Conservation (phyloP, 2,797 vertebrate species). For the Sebastes melanostomus region DNA sequence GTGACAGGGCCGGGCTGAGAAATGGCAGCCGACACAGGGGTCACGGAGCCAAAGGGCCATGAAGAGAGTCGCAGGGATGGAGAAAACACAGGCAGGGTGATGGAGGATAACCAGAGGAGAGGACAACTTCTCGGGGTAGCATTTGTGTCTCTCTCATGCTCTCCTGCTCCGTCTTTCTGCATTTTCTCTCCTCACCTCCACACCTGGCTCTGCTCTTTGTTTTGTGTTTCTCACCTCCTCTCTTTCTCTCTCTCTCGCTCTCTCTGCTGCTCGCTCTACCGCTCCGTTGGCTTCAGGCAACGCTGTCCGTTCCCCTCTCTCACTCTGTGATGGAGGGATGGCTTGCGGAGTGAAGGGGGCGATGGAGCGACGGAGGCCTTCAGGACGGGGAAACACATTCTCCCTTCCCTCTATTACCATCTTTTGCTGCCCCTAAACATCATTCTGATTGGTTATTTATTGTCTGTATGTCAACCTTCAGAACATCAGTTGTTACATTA, state of each 20-base stretch:
- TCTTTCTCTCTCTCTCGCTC: constrained; percentile 9
- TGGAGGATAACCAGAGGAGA: constrained; percentile 64
- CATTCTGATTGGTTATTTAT: constrained; percentile 37
- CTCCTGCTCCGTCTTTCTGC: constrained; percentile 39
- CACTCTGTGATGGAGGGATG: constrained; percentile 76
- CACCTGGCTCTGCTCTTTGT: constrained; percentile 43
- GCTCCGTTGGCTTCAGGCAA: constrained; percentile 69
- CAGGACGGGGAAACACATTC: constrained; percentile 13
- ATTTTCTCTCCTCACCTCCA: constrained; percentile 41
- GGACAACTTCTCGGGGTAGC: constrained; percentile 41
- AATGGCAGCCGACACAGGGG: constrained; percentile 65
- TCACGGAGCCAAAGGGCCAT: constrained; percentile 71
- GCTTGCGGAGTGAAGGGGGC: constrained; percentile 62
- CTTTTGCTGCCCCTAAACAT: constrained; percentile 29
- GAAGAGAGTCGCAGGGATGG: constrained; percentile 61
- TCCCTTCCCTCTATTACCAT: constrained; percentile 12
- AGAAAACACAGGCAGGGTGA: constrained; percentile 66
- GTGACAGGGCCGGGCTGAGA: constrained; percentile 60
- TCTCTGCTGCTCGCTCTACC: constrained; percentile 64
- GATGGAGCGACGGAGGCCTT: constrained; percentile 67
- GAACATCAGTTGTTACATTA: constrained; percentile 3
- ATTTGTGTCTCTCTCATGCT: constrained; percentile 48
- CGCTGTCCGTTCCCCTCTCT: constrained; percentile 77
- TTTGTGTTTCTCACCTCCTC: constrained; percentile 11
- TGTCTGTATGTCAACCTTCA: constrained; percentile 10